Conservation (phyloP, 2,797 vertebrate species). For the Acanthiza pusilla region DNA sequence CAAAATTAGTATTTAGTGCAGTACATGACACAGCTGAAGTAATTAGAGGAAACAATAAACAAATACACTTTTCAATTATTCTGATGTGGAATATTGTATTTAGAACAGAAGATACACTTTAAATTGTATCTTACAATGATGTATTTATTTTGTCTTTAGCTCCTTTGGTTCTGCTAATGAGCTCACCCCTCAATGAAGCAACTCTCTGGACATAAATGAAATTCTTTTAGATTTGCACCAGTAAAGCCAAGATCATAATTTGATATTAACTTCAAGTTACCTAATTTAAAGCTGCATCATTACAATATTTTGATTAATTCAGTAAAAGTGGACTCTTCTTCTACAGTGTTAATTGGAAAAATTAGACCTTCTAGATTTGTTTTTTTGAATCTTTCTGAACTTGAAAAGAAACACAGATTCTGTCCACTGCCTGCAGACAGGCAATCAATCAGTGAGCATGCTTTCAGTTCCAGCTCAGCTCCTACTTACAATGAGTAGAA, state of each 20-base stretch:
- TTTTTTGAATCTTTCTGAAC: slow-evolving; percentile 70
- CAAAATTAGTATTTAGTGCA: neutral
- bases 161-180: neutral
- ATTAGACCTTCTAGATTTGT: slow-evolving; percentile 64
- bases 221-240: neutral
- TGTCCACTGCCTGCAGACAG: slow-evolving; percentile 69
- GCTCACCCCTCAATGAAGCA: neutral
- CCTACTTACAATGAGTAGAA: slow-evolving; percentile 64
- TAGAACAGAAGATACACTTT: neutral
- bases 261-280: neutral
- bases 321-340: neutral
- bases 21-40: neutral
- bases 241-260: neutral
- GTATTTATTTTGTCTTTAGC: neutral
- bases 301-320: neutral
- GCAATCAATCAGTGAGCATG: slow-evolving; percentile 76
- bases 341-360: slow-evolving; percentile 60
- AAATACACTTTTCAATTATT: neutral
- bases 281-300: neutral
- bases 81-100: neutral
- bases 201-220: neutral
- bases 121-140: neutral
- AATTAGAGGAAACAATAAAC: neutral
- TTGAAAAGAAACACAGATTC: slow-evolving; percentile 71
- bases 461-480: slow-evolving; percentile 74